Conservation (phyloP, 2,888 invertebrate genomes). For the Hyalella azteca region DNA sequence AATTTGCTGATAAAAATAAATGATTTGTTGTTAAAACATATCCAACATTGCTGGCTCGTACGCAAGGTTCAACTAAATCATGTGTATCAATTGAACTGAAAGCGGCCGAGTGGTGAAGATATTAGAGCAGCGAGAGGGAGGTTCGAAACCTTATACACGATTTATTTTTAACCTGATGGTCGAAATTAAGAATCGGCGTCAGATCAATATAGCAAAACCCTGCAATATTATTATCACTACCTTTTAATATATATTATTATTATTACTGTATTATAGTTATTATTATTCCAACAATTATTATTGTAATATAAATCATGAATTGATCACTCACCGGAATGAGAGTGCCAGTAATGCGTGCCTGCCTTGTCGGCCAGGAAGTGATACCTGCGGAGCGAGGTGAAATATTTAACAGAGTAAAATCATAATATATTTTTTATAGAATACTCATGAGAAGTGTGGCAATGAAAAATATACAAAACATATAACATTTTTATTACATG, state of each 20-base stretch:
- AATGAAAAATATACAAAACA: background rate
- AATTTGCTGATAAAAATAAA: too few relatives aligned
- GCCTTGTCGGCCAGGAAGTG: slow-evolving; percentile 60
- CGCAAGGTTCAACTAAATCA: too few relatives aligned
- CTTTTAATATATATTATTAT: background rate
- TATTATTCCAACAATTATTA: background rate
- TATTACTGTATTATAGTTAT: background rate
- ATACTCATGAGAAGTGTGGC: background rate
- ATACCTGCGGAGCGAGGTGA: slow-evolving; percentile 44
- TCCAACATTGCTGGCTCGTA: too few relatives aligned
- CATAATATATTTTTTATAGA: background rate
- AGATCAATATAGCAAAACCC: too few relatives aligned
- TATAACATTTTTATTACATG: background rate
- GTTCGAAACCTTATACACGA: background rate
- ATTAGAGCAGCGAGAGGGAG: too few relatives aligned
- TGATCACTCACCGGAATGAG: slow-evolving; percentile 60
- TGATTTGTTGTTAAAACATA: too few relatives aligned
- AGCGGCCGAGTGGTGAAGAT: too few relatives aligned
- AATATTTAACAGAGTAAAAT: background rate
- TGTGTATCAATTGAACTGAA: too few relatives aligned
- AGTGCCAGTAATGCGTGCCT: slow-evolving; percentile 63
- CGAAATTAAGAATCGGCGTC: background rate
- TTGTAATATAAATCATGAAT: background rate
- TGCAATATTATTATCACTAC: background rate
- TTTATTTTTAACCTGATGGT: background rate